Base-by-base conservation (phyloP, 2,888 invertebrate species). In the Erebia ligea region DNA sequence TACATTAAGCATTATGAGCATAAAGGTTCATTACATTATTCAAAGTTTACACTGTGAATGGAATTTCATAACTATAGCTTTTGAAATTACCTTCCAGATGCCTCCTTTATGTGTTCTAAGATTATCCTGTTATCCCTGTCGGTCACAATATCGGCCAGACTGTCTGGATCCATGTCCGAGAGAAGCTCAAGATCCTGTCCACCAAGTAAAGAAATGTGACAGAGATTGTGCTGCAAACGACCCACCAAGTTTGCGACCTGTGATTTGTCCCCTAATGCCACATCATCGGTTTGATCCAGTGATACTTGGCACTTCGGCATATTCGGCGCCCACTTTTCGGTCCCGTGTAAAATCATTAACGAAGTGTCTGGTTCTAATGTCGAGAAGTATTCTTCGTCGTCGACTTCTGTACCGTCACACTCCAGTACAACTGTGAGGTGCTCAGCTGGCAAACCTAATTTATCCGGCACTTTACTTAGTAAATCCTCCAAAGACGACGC, bases 301-400 rank as follows among this genome's bases (percentile, higher is more conserved):
- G 94, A 94, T 57, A 95, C 91, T 80, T 95, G 95, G 80, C 95
- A 95, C 74, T 94, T 94, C 1, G 95, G 95, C 87, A 94, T 94
- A 76, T 94, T 93, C 2, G 94, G 95, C 71, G 94, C 90, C 97
- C 97, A 97, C 83, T 96, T 96, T 85, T 97, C 96, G 77, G 95
- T 95, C 9, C 95, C 95, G 76, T 95, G 95, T 67, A 98, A 94
- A 65, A 97, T 95, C 96, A 98, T 98, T 74, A 98, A 94, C 81
- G 96, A 96, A 19, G 98, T 97, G 82, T 98, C 97, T 76, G 96
- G 96, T 80, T 98, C 98, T 75, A 98, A 92, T 2, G 98, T 98
- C 63, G 96, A 96, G 87, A 98, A 98, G 89, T 98, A 98, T 85
- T 98, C 98, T 86, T 98, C 98, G 83, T 98, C 98, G 81, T 98